These are phyloP conservation scores for Anguilla marmorata DNA, from an alignment of 2,797 vertebrate genomes.

Conservation along the genomic window DNA sequence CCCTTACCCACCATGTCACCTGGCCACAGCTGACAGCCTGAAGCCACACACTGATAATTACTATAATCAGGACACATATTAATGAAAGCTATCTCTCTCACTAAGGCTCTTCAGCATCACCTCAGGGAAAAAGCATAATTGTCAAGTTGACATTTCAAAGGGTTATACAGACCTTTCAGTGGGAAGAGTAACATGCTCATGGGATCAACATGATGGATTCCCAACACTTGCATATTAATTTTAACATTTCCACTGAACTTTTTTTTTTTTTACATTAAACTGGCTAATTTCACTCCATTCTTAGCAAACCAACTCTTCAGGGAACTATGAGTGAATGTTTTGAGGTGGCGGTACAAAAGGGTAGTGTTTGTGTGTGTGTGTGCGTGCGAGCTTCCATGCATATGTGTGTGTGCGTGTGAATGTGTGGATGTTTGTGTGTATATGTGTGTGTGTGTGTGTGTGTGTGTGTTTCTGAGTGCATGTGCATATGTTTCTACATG, in stretches of 20 bases:
- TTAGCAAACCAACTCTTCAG: neutral
- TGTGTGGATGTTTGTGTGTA: slow-evolving; percentile 9
- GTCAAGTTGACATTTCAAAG: slow-evolving; percentile 14
- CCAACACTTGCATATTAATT: neutral
- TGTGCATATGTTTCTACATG: slow-evolving; percentile 43
- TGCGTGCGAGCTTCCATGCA: neutral
- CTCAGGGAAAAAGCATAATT: neutral
- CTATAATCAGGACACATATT: slow-evolving; percentile 13
- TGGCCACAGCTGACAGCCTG: neutral
- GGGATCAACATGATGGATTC: neutral
- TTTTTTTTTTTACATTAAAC: neutral
- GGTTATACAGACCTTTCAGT: neutral
- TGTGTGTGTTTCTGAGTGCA: slow-evolving; percentile 29
- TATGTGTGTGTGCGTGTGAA: neutral
- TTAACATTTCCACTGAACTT: neutral
- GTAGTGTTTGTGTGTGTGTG: neutral
- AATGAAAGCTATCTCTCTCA: neutral
- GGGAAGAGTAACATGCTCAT: neutral
- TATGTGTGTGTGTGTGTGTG: slow-evolving; percentile 16
- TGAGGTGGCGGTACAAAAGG: neutral
- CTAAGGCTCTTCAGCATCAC: neutral
- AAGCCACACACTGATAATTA: neutral
- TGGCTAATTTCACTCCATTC: neutral
- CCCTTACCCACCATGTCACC: neutral
- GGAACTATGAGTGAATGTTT: neutral